Percentiles rank a stretch among this genome's conserved stretches.
Conservation (phyloP, 2,113 vertebrate species). For the Heterochromis multidens region DNA sequence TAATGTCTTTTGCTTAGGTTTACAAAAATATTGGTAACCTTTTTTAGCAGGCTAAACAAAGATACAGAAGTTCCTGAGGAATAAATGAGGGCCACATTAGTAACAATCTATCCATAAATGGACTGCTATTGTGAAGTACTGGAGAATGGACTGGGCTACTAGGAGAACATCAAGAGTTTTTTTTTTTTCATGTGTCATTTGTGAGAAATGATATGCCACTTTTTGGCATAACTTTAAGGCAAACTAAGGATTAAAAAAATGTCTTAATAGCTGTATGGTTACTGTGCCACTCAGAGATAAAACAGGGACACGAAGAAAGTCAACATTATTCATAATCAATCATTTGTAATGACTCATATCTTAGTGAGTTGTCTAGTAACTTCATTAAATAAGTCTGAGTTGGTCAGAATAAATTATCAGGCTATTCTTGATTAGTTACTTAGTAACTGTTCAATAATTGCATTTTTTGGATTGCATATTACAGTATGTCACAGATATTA, state of each 20-base stretch:
- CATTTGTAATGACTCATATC: neutral
- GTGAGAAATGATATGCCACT: too few relatives aligned
- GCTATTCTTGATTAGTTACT: neutral
- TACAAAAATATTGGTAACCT: neutral
- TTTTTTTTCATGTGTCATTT: too few relatives aligned
- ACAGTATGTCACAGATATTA: neutral
- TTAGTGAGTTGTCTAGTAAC: neutral
- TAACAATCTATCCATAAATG: neutral
- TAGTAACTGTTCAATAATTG: neutral
- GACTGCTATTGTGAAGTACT: neutral
- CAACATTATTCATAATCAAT: neutral
- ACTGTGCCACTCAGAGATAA: neutral
- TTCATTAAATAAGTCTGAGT: neutral
- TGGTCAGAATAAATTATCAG: neutral
- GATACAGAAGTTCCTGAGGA: neutral
- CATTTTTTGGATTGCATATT: neutral
- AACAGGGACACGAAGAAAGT: neutral
- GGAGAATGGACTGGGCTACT: too few relatives aligned
- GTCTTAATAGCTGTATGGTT: neutral
- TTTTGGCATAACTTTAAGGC: too few relatives aligned
- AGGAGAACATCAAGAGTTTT: too few relatives aligned
- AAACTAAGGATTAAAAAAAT: too few relatives aligned
- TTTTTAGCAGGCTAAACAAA: neutral
- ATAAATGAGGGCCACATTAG: neutral
- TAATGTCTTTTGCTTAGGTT: neutral